Evolutionary conservation across 1,140 invertebrate species (phyloP).

Genomic region (Solenopsis invicta): DNA sequence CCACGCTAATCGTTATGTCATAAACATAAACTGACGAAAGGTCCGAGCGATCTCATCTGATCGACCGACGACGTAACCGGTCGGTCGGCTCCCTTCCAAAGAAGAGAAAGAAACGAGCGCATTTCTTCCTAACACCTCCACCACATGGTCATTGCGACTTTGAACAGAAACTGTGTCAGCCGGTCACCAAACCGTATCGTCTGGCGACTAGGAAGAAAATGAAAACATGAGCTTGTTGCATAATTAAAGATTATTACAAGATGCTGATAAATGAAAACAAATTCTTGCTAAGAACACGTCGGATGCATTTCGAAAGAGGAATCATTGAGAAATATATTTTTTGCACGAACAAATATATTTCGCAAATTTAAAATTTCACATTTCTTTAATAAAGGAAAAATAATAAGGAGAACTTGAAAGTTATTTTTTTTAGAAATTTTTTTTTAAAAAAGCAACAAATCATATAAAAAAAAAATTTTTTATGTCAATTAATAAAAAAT

Average conservation of each 20-base stretch:
- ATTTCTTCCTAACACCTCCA: neutral
- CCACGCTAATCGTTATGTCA: conserved; percentile 70
- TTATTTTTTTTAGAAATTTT: too few species aligned
- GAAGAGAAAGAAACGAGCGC: neutral
- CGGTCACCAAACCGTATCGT: conserved; percentile 27
- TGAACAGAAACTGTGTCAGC: conserved; percentile 60
- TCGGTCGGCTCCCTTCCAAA: neutral
- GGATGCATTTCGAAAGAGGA: neutral
- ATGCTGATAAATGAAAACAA: neutral
- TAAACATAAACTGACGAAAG: conserved; percentile 47
- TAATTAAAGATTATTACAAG: conserved; percentile 14
- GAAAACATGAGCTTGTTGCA: neutral
- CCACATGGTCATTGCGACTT: conserved; percentile 32
- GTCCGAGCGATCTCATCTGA: neutral
- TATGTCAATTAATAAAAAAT: too few species aligned
- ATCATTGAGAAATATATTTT: neutral
- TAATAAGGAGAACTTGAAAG: too few species aligned
- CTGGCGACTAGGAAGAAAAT: conserved; percentile 8
- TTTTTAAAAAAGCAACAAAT: too few species aligned
- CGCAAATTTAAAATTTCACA: neutral
- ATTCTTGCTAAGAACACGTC: neutral
- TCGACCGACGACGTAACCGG: neutral
- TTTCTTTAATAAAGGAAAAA: neutral
- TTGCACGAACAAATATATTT: neutral
- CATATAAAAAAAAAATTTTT: too few species aligned